A percentile compares a stretch with the other conserved stretches of the same genome.
phyloP scores from a whole-genome alignment of 2,888 invertebrate species.

The Tricholauxania praeusta region DNA sequence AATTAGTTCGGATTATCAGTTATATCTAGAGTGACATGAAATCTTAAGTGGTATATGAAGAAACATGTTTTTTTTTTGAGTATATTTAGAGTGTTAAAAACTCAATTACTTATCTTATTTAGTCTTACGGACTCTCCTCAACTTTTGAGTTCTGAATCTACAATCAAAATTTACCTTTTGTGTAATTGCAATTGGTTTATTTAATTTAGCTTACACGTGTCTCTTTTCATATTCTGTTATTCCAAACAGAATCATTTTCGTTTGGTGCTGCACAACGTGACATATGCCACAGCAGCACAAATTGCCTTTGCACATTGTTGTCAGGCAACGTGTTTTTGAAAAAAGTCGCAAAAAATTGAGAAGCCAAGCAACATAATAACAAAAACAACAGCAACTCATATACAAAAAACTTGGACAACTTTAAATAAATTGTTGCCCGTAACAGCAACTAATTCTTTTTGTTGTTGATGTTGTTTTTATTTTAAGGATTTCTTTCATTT shows the following conservation, averaged over 20 bases:
- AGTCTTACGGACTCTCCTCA: too few species aligned
- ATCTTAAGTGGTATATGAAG: too few species aligned
- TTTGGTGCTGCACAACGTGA: neutral
- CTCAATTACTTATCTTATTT: too few species aligned
- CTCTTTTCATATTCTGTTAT: neutral
- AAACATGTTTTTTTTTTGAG: too few species aligned
- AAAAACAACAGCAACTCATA: conserved; percentile 6
- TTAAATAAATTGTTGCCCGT: conserved; percentile 19
- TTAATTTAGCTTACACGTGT: neutral
- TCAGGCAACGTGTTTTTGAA: neutral
- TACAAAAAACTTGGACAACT: neutral
- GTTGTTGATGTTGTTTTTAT: conserved; percentile 4
- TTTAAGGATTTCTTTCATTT: too few species aligned
- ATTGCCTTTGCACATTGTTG: conserved; percentile 5
- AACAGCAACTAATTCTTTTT: conserved; percentile 4
- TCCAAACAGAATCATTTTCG: too few species aligned
- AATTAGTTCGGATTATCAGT: too few species aligned
- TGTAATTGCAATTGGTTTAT: neutral
- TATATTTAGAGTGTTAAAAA: too few species aligned
- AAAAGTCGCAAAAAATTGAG: neutral
- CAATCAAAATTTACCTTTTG: too few species aligned
- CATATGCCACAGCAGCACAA: neutral
- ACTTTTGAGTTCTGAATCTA: too few species aligned
- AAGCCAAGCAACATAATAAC: neutral
- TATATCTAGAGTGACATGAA: too few species aligned